Evolutionary conservation across 2,113 vertebrate species (phyloP), one percentile per base, ranked within the genome.

Genomic region (Odobenus rosmarus): DNA sequence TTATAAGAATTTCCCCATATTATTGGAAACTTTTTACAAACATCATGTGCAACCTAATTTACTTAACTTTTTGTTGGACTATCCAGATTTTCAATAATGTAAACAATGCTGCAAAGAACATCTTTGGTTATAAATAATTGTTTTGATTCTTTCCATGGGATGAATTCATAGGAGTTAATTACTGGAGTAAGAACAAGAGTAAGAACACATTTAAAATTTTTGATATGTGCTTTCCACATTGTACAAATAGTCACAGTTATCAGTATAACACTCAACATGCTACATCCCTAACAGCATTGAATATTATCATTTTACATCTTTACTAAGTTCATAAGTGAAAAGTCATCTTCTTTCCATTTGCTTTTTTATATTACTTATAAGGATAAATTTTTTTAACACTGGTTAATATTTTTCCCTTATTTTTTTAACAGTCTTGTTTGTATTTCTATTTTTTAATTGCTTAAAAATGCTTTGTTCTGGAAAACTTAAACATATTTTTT

Each of bases 351-450:
- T 93, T 95, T 64, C 21, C n/a, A 83, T 64, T 94, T 83, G 51
- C 15, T 51, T 87, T 94, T 93, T 95, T 76, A 42, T 81, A 67
- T 90, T 95, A 72, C 51, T 93, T 93, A 2, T 85, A 89, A 92
- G 61, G 8, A 53, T 39, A 76, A 62, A 53, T 76, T 10, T 84
- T 57, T 69, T 62, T 49, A 90, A 80, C 15, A 86, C 3, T 77
- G 59, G 12, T 96, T 86, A 79, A 31, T 74, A 69, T 39, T 89
- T 89, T 82, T 81, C 24, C 24, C 49, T 79, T 67, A 83, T 55
- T 67, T 62, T 90, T 74, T 74, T 80, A 93, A 55, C 49, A 69
- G 9, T 59, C 14, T 53, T 55, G 0, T 51, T 88, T 93, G 57
- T 83, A 53, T 81, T 71, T 84, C 85, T 69, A 33, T 61, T 59